Percentiles rank a stretch among this genome's conserved stretches.
phyloP scores from a whole-genome alignment of 2,888 invertebrate species.

The Coenonympha glycerion region DNA sequence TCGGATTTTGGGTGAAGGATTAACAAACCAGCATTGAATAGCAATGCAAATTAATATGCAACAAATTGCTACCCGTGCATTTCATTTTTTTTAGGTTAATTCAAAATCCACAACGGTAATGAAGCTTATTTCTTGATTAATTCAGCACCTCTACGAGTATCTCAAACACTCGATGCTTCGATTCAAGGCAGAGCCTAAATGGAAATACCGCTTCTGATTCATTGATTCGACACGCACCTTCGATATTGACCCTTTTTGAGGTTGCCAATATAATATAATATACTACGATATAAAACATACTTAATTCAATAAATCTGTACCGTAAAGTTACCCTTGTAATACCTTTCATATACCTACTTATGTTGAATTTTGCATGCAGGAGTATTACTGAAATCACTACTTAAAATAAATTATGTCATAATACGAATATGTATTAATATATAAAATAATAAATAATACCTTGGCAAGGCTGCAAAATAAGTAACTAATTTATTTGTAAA shows the following conservation, averaged over 20 bases:
- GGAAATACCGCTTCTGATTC: conserved; percentile 12
- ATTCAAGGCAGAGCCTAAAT: conserved; percentile 3
- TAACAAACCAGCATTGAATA: no score
- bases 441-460: no score
- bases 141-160: not conserved
- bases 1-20: no score
- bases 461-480: not conserved
- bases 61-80: no score
- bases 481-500: not conserved
- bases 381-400: no score
- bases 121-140: not conserved
- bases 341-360: no score
- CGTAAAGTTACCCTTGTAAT: not conserved
- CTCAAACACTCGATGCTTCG: not conserved
- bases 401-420: no score
- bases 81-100: no score
- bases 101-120: no score
- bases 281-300: conserved; percentile 14
- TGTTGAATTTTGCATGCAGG: no score
- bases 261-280: not conserved
- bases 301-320: conserved; percentile 6
- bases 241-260: conserved; percentile 27
- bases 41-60: no score
- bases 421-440: no score
- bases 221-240: conserved; percentile 25